Evolutionary conservation across 2,888 invertebrate species (phyloP), one percentile per base, ranked within the genome.

Genomic region (Graphium colonna): DNA sequence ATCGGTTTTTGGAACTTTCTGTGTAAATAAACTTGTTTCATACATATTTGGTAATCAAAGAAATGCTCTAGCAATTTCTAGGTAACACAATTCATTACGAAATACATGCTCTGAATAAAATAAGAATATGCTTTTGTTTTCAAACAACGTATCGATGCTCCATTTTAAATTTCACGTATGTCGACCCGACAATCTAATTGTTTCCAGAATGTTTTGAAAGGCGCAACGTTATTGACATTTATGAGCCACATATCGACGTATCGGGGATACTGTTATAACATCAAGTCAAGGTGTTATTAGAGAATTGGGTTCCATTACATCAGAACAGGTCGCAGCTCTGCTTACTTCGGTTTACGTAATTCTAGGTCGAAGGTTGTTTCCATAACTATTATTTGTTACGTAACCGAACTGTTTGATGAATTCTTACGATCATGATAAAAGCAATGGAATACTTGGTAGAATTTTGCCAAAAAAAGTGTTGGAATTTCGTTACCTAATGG

Each of bases 251-350:
- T 43, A 53, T 48, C 12, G 39, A 43, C 26, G 47, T 18, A 51
- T 54, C 42, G 57, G 55, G 31, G 28, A 39, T 48, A 44, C 10
- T 48, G 50, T 49, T 58, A 55, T 51, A 58, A 57, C 26, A 7
- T 3, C 59, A 53, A 55, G 55, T 56, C 56, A 51, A 56, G 59
- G 60, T 65, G 64, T 67, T 71, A n/a, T 67, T 63, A 60, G 64
- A 71, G 63, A 66, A 69, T 68, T 68, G 47, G 48, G 50, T 53
- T 57, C 28, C 48, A 64, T 74, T 78, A 73, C 67, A 71, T 73
- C 74, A 77, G 66, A 73, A 67, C 70, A 64, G 79, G 75, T 53
- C 43, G 48, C 28, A 36, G 48, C 38, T 43, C 33, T 52, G 47
- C 42, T n/a, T 74, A 69, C 65, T 54, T 63, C 60, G 48, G 33